Evolutionary conservation across 1,140 invertebrate species (phyloP).

Genomic region (Caenorhabditis briggsae): DNA sequence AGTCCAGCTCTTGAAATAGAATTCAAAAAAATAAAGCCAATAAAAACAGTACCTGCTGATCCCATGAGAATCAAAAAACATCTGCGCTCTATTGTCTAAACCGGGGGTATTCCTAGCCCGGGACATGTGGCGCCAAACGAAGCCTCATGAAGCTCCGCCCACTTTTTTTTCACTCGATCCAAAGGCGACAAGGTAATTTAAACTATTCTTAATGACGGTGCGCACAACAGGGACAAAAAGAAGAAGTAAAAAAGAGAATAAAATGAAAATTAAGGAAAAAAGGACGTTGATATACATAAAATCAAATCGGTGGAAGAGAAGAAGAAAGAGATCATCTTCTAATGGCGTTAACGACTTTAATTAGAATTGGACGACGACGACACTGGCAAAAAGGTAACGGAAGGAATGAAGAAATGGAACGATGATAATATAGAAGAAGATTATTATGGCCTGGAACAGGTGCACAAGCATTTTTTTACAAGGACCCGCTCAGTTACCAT

Average conservation of each 20-base stretch:
- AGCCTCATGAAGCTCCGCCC: slow-evolving; percentile 15
- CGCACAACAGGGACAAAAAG: not conserved
- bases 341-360: slow-evolving; percentile 42
- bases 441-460: slow-evolving; percentile 47
- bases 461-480: slow-evolving; percentile 47
- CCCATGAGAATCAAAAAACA: not conserved
- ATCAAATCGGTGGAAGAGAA: slow-evolving; percentile 7
- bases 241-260: not conserved
- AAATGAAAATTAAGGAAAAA: not conserved
- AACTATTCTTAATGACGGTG: slow-evolving; percentile 41
- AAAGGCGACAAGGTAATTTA: not conserved
- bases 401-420: not conserved
- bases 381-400: slow-evolving; percentile 38
- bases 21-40: no score
- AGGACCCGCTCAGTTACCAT: slow-evolving; percentile 24
- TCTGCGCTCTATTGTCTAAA: not conserved
- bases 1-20: no score
- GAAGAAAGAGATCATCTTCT: slow-evolving; percentile 7
- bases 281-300: slow-evolving; percentile 50
- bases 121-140: slow-evolving; percentile 51
- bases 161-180: not conserved
- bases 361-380: slow-evolving; percentile 14
- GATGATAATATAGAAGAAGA: not conserved
- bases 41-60: no score
- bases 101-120: slow-evolving; percentile 1